Evolutionary conservation across 2,113 vertebrate species (phyloP).

Genomic region (Dendrocopos noguchii): DNA sequence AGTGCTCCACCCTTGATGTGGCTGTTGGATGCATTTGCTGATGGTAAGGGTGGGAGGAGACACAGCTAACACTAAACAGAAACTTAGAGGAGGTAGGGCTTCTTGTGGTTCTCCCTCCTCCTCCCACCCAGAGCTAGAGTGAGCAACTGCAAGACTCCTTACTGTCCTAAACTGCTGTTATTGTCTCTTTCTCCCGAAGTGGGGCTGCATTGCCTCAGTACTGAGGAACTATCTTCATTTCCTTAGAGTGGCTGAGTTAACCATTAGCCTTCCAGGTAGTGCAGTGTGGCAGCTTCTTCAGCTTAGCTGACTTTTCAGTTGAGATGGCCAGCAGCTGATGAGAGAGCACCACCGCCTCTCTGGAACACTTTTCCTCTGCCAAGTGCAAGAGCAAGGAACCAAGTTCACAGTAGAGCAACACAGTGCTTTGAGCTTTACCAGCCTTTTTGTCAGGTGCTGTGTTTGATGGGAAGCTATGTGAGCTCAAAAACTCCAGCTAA

Average conservation of each 20-base stretch:
- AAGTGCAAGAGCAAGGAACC: neutral
- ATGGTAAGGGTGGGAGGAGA: neutral
- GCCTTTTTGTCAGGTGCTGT: neutral
- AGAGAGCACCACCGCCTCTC: neutral
- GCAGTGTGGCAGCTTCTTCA: neutral
- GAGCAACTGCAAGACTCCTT: constrained; percentile 16
- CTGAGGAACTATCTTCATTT: neutral
- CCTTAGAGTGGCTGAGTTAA: neutral
- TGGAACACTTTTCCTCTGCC: neutral
- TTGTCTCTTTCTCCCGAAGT: neutral
- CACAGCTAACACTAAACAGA: constrained; percentile 28
- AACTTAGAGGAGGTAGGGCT: neutral
- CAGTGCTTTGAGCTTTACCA: neutral
- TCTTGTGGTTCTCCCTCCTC: neutral
- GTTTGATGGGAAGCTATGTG: neutral
- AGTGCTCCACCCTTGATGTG: neutral
- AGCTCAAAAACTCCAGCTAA: neutral
- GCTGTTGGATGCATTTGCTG: neutral
- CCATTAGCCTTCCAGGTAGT: neutral
- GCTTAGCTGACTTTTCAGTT: neutral
- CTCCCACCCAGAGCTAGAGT: neutral
- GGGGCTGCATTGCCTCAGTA: neutral
- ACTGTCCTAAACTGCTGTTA: neutral
- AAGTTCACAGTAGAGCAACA: neutral
- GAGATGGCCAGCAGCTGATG: neutral